Percentiles rank a stretch among this genome's conserved stretches.
Evolutionary conservation across 35 echinoderm and acorn worm species (phyloP).

Genomic region (Chiridota heheva): DNA sequence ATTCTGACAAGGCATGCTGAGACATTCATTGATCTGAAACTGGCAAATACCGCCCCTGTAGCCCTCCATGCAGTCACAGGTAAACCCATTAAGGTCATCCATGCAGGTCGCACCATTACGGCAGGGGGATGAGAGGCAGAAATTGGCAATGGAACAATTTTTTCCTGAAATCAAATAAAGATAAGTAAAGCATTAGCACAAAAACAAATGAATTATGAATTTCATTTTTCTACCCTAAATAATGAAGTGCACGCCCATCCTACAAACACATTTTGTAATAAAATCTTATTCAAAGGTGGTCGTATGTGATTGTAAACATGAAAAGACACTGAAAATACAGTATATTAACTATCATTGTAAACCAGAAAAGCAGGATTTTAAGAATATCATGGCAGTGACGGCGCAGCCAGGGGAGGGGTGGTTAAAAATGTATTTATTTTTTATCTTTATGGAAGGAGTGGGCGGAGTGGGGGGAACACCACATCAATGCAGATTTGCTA

Average conservation of each 20-base stretch:
- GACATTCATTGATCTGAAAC: constrained; percentile 74
- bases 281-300: too few relatives aligned
- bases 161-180: constrained; percentile 63
- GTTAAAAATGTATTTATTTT: too few relatives aligned
- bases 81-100: constrained; percentile 77
- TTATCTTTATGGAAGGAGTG: too few relatives aligned
- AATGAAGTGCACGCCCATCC: not conserved
- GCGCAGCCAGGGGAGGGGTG: too few relatives aligned
- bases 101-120: constrained; percentile 70
- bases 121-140: constrained; percentile 81
- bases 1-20: constrained; percentile 66
- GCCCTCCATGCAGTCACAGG: constrained; percentile 74
- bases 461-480: too few relatives aligned
- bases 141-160: constrained; percentile 89
- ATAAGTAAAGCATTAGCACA: not conserved
- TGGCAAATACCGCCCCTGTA: constrained; percentile 60
- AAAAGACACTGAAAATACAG: too few relatives aligned
- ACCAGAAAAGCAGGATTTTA: too few relatives aligned
- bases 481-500: too few relatives aligned
- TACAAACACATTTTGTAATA: too few relatives aligned
- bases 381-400: too few relatives aligned
- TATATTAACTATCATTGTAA: too few relatives aligned
- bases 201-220: not conserved
- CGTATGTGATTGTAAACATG: too few relatives aligned
- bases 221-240: not conserved